These are phyloP conservation scores for Dione juno DNA, from an alignment of 2,888 invertebrate genomes.

Conservation along the genomic window DNA sequence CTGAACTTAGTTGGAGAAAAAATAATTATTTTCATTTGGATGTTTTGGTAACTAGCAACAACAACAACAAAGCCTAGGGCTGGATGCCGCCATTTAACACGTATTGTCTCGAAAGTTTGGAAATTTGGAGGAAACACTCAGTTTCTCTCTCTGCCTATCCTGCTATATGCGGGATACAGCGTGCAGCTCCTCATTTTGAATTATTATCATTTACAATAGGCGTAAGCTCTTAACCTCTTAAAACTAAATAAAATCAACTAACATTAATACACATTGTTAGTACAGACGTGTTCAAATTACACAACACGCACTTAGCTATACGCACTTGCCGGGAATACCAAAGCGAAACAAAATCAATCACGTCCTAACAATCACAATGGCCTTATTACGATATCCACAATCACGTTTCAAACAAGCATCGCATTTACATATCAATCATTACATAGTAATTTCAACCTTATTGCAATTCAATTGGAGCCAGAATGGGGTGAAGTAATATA, in stretches of 20 bases:
- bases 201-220: not conserved
- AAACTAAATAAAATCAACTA: not conserved
- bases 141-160: no score
- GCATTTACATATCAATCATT: slow-evolving; percentile 40
- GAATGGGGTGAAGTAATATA: slow-evolving; percentile 27
- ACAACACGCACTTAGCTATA: not conserved
- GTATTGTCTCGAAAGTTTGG: no score
- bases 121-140: no score
- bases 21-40: no score
- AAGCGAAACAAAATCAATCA: slow-evolving; percentile 24
- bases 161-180: no score
- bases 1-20: no score
- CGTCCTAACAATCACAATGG: slow-evolving; percentile 19
- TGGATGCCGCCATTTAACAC: no score
- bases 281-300: slow-evolving; percentile 15
- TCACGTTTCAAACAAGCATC: slow-evolving; percentile 38
- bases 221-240: not conserved
- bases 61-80: no score
- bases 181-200: no score
- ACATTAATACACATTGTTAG: not conserved
- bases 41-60: no score
- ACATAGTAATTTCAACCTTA: slow-evolving; percentile 20
- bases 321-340: slow-evolving; percentile 2
- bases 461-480: not conserved
- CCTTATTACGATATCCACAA: slow-evolving; percentile 38